Conservation (phyloP, 2,797 vertebrate genomes). For the Xiphophorus birchmanni region DNA sequence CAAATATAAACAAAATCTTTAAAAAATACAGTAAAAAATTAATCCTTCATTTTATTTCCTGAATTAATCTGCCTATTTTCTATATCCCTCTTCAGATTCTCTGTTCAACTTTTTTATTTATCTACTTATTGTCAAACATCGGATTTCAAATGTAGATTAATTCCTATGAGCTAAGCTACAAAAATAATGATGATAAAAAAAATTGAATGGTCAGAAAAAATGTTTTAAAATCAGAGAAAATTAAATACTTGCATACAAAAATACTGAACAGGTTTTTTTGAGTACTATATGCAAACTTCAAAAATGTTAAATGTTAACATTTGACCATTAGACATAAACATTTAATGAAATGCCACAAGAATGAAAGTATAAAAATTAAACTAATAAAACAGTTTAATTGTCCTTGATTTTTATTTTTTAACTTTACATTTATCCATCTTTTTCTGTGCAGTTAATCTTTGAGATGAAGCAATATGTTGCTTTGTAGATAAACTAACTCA, state of each 20-base stretch:
- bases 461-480: constrained; percentile 73
- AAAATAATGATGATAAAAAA: neutral
- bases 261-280: neutral
- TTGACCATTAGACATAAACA: neutral
- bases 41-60: neutral
- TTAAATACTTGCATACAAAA: neutral
- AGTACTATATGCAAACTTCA: neutral
- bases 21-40: neutral
- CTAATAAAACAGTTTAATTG: neutral
- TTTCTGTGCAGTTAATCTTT: constrained; percentile 61
- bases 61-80: neutral
- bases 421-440: constrained; percentile 45
- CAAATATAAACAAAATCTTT: neutral
- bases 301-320: neutral
- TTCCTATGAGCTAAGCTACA: too few relatives aligned
- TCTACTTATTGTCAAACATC: neutral
- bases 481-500: constrained; percentile 70
- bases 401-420: constrained; percentile 52
- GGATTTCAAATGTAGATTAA: neutral
- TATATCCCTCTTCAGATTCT: neutral
- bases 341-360: neutral
- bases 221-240: neutral
- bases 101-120: neutral
- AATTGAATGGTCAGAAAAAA: neutral
- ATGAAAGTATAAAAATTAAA: neutral